These are phyloP conservation scores for Thrips palmi DNA, from an alignment of 1,140 invertebrate genomes.

Conservation along the genomic window DNA sequence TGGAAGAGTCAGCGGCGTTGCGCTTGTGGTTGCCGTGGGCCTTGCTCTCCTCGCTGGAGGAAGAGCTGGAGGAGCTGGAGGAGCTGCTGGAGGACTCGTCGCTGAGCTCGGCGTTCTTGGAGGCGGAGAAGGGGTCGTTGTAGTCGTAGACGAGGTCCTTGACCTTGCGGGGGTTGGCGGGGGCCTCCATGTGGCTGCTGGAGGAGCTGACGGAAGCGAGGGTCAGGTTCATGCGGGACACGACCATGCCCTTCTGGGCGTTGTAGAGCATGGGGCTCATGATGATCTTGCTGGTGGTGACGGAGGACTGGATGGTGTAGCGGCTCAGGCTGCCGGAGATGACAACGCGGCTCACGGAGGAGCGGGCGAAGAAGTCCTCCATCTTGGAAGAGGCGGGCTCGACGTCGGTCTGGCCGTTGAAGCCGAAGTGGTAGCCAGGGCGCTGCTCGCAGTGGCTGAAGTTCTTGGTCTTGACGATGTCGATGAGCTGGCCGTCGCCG, in stretches of 20 bases:
- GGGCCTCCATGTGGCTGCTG: slow-evolving; percentile 10
- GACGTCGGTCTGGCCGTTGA: slow-evolving; percentile 28
- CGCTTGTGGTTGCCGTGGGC: slow-evolving; percentile 22
- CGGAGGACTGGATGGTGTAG: slow-evolving; percentile 39
- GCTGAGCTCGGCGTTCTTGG: slow-evolving; percentile 10
- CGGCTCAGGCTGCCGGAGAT: slow-evolving; percentile 29
- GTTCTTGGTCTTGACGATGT: slow-evolving; percentile 45
- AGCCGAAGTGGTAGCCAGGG: slow-evolving; percentile 36
- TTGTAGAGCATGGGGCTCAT: slow-evolving; percentile 28
- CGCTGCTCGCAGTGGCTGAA: slow-evolving; percentile 37
- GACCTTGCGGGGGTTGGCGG: slow-evolving; percentile 22
- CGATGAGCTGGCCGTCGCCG: slow-evolving; percentile 28
- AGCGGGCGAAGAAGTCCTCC: slow-evolving; percentile 33
- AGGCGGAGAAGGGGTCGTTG: slow-evolving; percentile 14
- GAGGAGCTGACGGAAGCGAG: slow-evolving; percentile 22
- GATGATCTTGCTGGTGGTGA: slow-evolving; percentile 33
- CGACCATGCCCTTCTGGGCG: slow-evolving; percentile 34
- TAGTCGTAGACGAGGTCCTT: slow-evolving; percentile 35
- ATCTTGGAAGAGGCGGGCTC: slow-evolving; percentile 31
- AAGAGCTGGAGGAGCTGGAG: slow-evolving; percentile 9
- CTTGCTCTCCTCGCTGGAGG: slow-evolving; percentile 14
- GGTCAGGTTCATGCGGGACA: slow-evolving; percentile 33
- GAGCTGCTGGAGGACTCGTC: slow-evolving; percentile 10
- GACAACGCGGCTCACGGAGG: slow-evolving; percentile 31
- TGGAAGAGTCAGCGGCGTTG: slow-evolving; percentile 11